Conservation (phyloP, 2,888 invertebrate species). For the Malthinus flaveolus region DNA sequence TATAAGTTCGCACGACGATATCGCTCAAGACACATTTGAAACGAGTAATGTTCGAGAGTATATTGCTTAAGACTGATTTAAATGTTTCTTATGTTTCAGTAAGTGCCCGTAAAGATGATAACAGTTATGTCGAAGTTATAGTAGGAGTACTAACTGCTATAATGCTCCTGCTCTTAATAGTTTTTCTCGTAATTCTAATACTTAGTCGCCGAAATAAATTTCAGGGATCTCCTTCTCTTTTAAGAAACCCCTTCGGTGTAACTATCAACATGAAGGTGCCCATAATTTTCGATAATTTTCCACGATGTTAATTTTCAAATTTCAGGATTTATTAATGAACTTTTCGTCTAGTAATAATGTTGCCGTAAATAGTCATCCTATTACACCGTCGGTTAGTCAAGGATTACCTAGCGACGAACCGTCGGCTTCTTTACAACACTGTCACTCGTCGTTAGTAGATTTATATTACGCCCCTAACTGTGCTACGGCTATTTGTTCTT, state of each 20-base stretch:
- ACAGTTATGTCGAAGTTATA: slow-evolving; percentile 63
- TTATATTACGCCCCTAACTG: slow-evolving; percentile 59
- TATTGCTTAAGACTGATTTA: slow-evolving; percentile 2
- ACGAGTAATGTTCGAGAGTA: slow-evolving; percentile 54
- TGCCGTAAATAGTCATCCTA: slow-evolving; percentile 48
- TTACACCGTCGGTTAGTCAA: slow-evolving; percentile 50
- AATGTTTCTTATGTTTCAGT: slow-evolving; percentile 47
- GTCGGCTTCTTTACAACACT: slow-evolving; percentile 56
- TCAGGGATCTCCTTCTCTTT: slow-evolving; percentile 64
- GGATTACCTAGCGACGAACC: slow-evolving; percentile 49
- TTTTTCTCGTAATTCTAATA: slow-evolving; percentile 65
- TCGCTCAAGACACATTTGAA: slow-evolving; percentile 58
- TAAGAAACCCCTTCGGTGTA: slow-evolving; percentile 65
- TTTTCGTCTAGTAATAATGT: slow-evolving; percentile 58
- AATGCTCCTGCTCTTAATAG: slow-evolving; percentile 64
- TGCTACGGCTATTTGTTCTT: slow-evolving; percentile 49
- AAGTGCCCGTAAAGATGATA: slow-evolving; percentile 61
- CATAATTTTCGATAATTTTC: neutral
- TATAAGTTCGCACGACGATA: slow-evolving; percentile 59
- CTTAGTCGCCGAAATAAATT: slow-evolving; percentile 63
- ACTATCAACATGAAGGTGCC: slow-evolving; percentile 70
- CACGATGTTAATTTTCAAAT: slow-evolving; percentile 7
- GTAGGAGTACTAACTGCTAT: slow-evolving; percentile 69
- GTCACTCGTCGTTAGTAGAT: slow-evolving; percentile 59
- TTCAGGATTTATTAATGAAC: slow-evolving; percentile 63